Evolutionary conservation across 2,113 vertebrate species (phyloP).

Genomic region (Tachycineta bicolor): DNA sequence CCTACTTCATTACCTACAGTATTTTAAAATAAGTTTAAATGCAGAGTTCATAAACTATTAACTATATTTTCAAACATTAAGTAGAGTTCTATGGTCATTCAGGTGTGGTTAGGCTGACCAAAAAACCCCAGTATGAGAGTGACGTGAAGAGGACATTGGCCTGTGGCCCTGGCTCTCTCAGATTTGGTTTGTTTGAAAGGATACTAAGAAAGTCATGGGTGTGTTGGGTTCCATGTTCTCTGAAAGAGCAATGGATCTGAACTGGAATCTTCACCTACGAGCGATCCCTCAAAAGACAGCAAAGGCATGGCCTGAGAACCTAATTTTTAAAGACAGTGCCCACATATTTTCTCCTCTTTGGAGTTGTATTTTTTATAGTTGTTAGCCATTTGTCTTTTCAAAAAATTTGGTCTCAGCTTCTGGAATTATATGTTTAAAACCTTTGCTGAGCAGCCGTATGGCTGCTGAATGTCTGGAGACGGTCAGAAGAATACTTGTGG

Average conservation of each 20-base stretch:
- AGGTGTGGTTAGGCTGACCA: not conserved
- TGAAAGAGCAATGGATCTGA: not conserved
- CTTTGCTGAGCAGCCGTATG: no score
- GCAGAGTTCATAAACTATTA: not conserved
- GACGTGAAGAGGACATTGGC: not conserved
- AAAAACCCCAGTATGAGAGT: fast-evolving
- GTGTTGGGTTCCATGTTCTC: not conserved
- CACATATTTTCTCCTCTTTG: not conserved
- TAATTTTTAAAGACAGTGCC: not conserved
- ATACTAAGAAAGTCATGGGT: not conserved
- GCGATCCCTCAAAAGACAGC: not conserved
- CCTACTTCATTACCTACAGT: not conserved
- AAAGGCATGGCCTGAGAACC: not conserved
- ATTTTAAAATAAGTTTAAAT: not conserved
- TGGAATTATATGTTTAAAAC: not conserved
- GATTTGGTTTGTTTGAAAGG: not conserved
- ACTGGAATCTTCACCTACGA: not conserved
- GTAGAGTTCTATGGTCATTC: not conserved
- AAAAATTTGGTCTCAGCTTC: not conserved
- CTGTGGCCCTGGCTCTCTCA: not conserved
- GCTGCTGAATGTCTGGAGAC: not conserved
- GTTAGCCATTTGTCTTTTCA: not conserved
- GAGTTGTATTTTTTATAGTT: not conserved
- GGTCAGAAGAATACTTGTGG: not conserved
- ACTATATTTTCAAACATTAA: not conserved